Base-by-base conservation (phyloP, 2,797 vertebrate genomes). In the Dermochelys coriacea region DNA sequence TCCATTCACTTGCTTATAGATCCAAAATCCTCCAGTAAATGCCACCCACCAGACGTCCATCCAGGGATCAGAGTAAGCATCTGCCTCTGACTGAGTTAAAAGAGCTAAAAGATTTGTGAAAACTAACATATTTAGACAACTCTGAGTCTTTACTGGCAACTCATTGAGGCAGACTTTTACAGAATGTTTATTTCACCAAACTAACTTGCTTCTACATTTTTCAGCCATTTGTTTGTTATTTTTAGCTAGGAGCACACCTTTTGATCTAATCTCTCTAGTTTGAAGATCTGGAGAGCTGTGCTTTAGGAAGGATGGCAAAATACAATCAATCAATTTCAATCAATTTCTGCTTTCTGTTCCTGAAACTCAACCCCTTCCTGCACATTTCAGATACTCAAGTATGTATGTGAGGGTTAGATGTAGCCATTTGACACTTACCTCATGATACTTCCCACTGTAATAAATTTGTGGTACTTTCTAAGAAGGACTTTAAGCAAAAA, bases 81-180 rank as follows among this genome's bases (percentile, higher is more conserved):
- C 1, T 8, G 79, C 83, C 85, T 91, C 83, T 90, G 19, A 21
- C 51, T 52, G 51, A 52, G 51, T 87, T 77, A 79, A 79, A 83
- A 90, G 85, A 41, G 86, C 31, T 89, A 93, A 88, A 96, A 93
- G 83, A 93, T 95, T 89, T 75, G 68, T 52, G 94, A 83, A 93
- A 90, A 47, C 12, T 23, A 79, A 74, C 0, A 0, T 77, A 79
- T 84, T 86, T 75, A 78, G 87, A 91, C 83, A 83, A 93, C 23
- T 52, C 19, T 7, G 19, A 52, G 19, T 80, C 41, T 27, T 80
- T 49, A 82, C 47, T 86, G 34, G 91, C 92, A 90, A 93, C 75
- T 85, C 50, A 96, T 93, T 96, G 91, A 95, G 95, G 85, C 88
- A 95, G 83, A 84, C 79, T 83, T 89, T 79, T 78, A 85, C 85